Percentiles rank a stretch among this genome's conserved stretches.
Evolutionary conservation across 2,888 invertebrate species (phyloP).

Genomic region (Nemapogon koenigi): DNA sequence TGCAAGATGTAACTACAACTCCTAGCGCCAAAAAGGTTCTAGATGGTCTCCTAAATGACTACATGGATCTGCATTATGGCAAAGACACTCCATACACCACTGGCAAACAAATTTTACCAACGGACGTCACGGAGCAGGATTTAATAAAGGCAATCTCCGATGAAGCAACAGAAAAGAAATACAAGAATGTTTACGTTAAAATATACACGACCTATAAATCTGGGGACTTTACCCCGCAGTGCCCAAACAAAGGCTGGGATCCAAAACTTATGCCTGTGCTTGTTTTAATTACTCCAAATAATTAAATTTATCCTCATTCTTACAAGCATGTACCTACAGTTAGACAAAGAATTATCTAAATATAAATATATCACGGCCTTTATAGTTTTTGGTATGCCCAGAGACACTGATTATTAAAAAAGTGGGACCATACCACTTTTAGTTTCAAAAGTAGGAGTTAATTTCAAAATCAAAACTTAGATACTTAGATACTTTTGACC

Average conservation of each 20-base stretch:
- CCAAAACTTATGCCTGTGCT: constrained; percentile 39
- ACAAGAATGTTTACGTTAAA: constrained; percentile 33
- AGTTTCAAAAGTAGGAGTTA: no score
- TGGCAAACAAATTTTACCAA: constrained; percentile 40
- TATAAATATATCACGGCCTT: no score
- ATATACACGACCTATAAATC: constrained; percentile 38
- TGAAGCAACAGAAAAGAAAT: constrained; percentile 28
- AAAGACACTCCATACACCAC: constrained; percentile 49
- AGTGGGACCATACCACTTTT: no score
- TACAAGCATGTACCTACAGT: no score
- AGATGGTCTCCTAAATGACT: constrained; percentile 44
- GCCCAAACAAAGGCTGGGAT: constrained; percentile 42
- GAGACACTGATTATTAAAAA: no score
- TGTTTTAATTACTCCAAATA: constrained; percentile 36
- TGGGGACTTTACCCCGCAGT: constrained; percentile 36
- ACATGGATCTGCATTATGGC: constrained; percentile 45
- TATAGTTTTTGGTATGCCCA: no score
- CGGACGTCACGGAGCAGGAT: constrained; percentile 30
- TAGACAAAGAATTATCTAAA: no score
- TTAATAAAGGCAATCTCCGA: constrained; percentile 32
- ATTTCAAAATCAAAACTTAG: no score
- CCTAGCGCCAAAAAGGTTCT: constrained; percentile 34
- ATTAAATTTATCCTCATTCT: constrained; percentile 11
- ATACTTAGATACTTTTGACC: no score
- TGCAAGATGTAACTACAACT: constrained; percentile 30